Evolutionary conservation across 2,797 vertebrate species (phyloP).

Genomic region (Cryptoblepharus egeriae): DNA sequence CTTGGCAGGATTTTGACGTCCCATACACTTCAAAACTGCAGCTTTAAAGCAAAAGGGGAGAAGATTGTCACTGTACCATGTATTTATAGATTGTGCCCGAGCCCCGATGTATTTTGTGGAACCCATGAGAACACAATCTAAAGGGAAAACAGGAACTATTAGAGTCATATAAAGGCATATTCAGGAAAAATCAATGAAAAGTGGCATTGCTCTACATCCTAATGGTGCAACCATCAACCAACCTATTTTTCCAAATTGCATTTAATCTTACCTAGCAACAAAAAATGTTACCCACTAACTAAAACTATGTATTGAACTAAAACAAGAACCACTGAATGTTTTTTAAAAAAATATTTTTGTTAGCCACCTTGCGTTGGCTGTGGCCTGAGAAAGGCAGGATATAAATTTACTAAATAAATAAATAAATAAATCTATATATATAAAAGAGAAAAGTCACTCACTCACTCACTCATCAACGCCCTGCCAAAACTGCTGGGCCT

Average conservation of each 20-base stretch:
- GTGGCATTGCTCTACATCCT: not conserved
- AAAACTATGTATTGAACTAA: too few relatives aligned
- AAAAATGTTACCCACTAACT: not conserved
- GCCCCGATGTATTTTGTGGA: not conserved
- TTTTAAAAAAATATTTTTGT: too few relatives aligned
- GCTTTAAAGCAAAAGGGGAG: conserved; percentile 2
- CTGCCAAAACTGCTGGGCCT: too few relatives aligned
- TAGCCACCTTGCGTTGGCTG: too few relatives aligned
- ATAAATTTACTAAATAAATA: too few relatives aligned
- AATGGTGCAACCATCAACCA: not conserved
- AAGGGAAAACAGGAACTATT: not conserved
- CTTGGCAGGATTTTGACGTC: conserved; percentile 17
- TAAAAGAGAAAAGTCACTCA: too few relatives aligned
- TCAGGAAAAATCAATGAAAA: not conserved
- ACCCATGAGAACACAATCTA: not conserved
- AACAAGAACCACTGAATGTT: too few relatives aligned
- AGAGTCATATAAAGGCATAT: not conserved
- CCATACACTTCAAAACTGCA: conserved; percentile 19
- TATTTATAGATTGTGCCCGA: conserved; percentile 17
- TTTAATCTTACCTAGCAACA: not conserved
- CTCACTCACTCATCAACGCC: too few relatives aligned
- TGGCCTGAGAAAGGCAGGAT: too few relatives aligned
- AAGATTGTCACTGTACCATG: conserved; percentile 13
- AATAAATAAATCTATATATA: too few relatives aligned
- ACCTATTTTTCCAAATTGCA: not conserved